These are phyloP conservation scores for Gastracanthus pulcherrimus DNA, from an alignment of 2,888 invertebrate species.

Conservation along the genomic window DNA sequence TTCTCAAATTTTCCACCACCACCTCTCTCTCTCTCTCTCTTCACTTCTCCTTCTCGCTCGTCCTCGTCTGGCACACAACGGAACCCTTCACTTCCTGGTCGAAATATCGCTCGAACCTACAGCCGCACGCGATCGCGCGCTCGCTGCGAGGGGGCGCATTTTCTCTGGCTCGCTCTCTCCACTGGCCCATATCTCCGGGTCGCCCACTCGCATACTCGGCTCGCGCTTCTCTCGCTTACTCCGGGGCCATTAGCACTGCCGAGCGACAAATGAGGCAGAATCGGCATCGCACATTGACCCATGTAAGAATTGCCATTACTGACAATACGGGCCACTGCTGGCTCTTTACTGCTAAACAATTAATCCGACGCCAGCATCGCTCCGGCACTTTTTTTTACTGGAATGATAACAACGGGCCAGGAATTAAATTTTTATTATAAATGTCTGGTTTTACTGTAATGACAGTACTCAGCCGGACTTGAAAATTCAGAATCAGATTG, in stretches of 20 bases:
- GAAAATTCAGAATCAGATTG: no score
- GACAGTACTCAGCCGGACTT: no score
- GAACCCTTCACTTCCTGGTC: conserved; percentile 50
- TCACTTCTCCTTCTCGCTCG: no score
- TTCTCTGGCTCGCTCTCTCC: conserved; percentile 42
- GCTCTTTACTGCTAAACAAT: no score
- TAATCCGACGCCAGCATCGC: no score
- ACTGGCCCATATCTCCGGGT: conserved; percentile 72
- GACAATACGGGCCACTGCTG: no score
- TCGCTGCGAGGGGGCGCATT: conserved; percentile 12
- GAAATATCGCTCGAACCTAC: conserved; percentile 34
- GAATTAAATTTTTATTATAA: no score
- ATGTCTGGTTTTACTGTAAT: no score
- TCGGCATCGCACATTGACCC: not conserved
- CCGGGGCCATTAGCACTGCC: conserved; percentile 72
- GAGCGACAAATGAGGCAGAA: conserved; percentile 60
- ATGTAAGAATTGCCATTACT: conserved; percentile 60
- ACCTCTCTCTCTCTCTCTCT: no score
- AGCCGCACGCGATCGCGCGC: conserved; percentile 8
- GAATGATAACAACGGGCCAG: no score
- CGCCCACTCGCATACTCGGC: conserved; percentile 69
- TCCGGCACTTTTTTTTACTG: no score
- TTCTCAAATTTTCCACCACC: no score
- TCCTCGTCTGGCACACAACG: conserved; percentile 22
- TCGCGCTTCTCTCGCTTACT: conserved; percentile 62